phyloP scores from a whole-genome alignment of 2,888 invertebrate genomes.

The Apamea anceps region DNA sequence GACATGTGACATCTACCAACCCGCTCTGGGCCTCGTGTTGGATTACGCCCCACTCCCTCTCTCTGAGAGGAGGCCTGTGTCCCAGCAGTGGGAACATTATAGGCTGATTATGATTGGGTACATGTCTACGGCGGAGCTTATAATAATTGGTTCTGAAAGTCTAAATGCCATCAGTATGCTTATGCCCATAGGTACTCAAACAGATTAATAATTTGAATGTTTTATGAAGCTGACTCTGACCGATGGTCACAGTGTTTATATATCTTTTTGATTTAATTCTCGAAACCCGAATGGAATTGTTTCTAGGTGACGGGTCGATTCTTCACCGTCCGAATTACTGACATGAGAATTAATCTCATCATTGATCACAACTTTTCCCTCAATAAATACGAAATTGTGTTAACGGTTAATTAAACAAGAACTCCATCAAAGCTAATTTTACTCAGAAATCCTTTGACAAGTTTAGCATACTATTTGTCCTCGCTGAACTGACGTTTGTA shows the following conservation, averaged over 20 bases:
- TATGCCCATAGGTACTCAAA: background rate
- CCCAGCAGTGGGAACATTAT: too few species aligned
- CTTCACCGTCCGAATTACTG: background rate
- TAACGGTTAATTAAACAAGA: conserved; percentile 32
- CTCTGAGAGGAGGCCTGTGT: too few species aligned
- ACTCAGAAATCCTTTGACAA: conserved; percentile 41
- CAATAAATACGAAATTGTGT: conserved; percentile 13
- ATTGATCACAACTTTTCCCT: conserved; percentile 2
- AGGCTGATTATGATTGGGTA: too few species aligned
- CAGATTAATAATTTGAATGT: background rate
- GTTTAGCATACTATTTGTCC: conserved; percentile 41
- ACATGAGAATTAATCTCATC: conserved; percentile 2
- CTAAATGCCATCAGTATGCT: background rate
- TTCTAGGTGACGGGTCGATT: background rate
- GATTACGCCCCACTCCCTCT: too few species aligned
- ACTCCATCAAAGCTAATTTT: conserved; percentile 2
- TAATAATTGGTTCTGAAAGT: background rate
- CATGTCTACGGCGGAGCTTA: background rate
- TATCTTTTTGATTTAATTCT: background rate
- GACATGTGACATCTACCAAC: too few species aligned
- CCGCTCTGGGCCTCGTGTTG: too few species aligned
- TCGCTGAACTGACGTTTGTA: conserved; percentile 17
- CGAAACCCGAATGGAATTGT: background rate
- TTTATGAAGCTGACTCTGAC: background rate
- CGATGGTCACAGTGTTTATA: background rate